Base-by-base conservation (phyloP, 2,888 invertebrate species). In the Ophioninae sp. region DNA sequence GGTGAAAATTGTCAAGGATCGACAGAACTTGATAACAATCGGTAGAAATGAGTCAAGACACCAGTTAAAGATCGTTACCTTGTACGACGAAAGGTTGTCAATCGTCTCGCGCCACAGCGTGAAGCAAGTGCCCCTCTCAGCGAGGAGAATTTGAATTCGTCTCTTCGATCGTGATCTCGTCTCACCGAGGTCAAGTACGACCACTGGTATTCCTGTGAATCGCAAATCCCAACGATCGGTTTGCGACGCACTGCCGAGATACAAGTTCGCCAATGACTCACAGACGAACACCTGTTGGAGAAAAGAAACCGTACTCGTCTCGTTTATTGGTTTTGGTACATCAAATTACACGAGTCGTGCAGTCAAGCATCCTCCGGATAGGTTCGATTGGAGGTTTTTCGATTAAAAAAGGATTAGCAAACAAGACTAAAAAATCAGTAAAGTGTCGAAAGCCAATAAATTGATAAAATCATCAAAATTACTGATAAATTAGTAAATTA, bases 101-200 rank as follows among this genome's bases (percentile, higher is more conserved):
- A 97, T 96, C 71, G 95, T 95, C 92, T 97, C 97, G 87, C 95
- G 95, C 97, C 97, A 97, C 30, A 97, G 93, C 79, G 96, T 95
- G 92, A 97, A 97, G 79, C 96, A 96, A 0, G 97, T 96, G 20
- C 97, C 97, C 51, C 96, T 94, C 91, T 97, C 97, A 2, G 96
- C 96, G 73, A 97, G 91, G 3, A 96, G 94, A 61, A 97, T 94
- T 85, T 96, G 95, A 13, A 97, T 95, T 37, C 95, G 94, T 44
- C 96, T 94, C 88, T 95, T 95, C 84, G 95, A 94, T 80, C 96
- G 93, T 23, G 96, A 95, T 78, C 95, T 93, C 13, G 96, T 96
- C 89, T 96, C 96, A 0, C 97, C 97, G 63, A 95, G 94, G 93
- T 97, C 97, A 82, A 97, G 94, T 7, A 97, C 93, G 13, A 97